phyloP scores from a whole-genome alignment of 2,888 invertebrate genomes.

The Drosophila subquinaria region DNA sequence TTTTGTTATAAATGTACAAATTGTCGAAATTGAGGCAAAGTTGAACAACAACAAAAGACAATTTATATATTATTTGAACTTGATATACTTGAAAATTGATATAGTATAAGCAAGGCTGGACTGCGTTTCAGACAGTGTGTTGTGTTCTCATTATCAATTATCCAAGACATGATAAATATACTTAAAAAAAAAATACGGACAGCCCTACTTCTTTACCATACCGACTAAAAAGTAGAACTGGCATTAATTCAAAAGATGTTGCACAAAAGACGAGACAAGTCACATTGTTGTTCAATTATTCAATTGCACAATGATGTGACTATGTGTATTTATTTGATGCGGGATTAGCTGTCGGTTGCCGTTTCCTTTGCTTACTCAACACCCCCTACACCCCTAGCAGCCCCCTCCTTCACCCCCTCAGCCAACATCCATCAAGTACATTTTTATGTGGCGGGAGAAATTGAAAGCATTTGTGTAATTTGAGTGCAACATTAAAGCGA shows the following conservation, averaged over 20 bases:
- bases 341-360: slow-evolving; percentile 52
- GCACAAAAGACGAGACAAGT: slow-evolving; percentile 36
- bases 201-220: not conserved
- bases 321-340: slow-evolving; percentile 62
- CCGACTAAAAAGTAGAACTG: not conserved
- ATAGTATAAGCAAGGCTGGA: not conserved
- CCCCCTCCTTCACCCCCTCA: not conserved
- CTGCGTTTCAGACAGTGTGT: not conserved
- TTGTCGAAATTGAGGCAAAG: slow-evolving; percentile 25
- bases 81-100: slow-evolving; percentile 17
- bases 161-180: slow-evolving; percentile 16
- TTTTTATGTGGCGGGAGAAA: slow-evolving; percentile 41
- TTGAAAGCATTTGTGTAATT: slow-evolving; percentile 62
- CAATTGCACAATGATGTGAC: slow-evolving; percentile 64
- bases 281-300: slow-evolving; percentile 76
- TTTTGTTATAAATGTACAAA: slow-evolving; percentile 47
- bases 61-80: slow-evolving; percentile 16
- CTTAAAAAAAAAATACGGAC: slow-evolving; percentile 1
- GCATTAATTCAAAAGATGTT: slow-evolving; percentile 19
- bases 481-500: slow-evolving; percentile 53
- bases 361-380: slow-evolving; percentile 39
- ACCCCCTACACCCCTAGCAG: not conserved
- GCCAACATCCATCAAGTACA: slow-evolving; percentile 11
- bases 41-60: slow-evolving; percentile 12
- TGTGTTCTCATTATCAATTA: slow-evolving; percentile 23